Evolutionary conservation across 2,888 invertebrate species (phyloP), one percentile per base, ranked within the genome.

Genomic region (Hololepta plana): DNA sequence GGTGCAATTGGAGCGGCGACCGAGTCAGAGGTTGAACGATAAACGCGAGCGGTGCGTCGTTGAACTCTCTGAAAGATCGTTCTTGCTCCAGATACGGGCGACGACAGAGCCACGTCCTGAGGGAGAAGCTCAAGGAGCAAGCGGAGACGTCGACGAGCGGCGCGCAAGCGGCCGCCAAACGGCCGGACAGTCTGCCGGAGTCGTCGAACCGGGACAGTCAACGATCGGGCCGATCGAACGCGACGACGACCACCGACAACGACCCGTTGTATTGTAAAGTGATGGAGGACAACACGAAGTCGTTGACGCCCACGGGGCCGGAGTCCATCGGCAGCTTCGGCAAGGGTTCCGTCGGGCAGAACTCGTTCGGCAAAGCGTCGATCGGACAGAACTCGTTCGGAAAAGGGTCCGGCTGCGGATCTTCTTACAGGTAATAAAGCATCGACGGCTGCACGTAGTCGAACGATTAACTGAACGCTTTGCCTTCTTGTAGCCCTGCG

Each of bases 1-100:
- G 2, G 93, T 93, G 4, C 88, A 91, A 49, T 90, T 98, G 53
- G 96, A 98, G 56, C 66, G 98, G 32, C 68, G 91, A 27, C 95
- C 96, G 0, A 93, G 91, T 57, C 96, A 98, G 55, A 64, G 96
- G 34, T 51, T 38, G 32, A 21, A 11, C 6, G 11, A 26, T 7
- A 13, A 14, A 7, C 6, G 14, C 6, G 5, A 5, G 9, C 6
- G 9, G 6, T n/a, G 17, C n/a, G n/a, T n/a, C n/a, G n/a, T n/a
- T n/a, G n/a, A n/a, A n/a, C n/a, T n/a, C n/a, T n/a, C n/a, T n/a
- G n/a, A n/a, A n/a, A 17, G n/a, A 17, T 17, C n/a, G 7, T 17
- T n/a, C 17, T n/a, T 15, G 22, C 37, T 37, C 9, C 17, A 49
- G 49, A 28, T 96, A 90, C 51, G 93, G 93, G 15, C 67, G 90